Evolutionary conservation across 2,113 vertebrate species (phyloP).

Genomic region (Dipodomys stephensi): DNA sequence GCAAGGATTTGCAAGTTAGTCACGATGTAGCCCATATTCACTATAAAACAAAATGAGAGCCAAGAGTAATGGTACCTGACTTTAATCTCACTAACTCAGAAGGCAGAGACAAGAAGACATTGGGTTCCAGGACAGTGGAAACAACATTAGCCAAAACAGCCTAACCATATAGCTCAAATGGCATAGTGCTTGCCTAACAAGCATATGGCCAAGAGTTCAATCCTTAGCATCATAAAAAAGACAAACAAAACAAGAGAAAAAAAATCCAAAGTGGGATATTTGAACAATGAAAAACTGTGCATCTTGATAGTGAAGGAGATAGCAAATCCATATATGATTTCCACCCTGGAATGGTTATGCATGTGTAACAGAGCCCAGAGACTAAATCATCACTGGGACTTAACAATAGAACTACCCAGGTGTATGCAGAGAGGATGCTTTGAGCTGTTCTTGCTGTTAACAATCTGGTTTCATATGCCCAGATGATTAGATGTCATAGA

Average conservation of each 20-base stretch:
- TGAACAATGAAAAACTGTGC: neutral
- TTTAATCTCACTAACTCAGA: too few relatives aligned
- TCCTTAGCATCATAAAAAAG: too few relatives aligned
- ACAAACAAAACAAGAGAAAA: too few relatives aligned
- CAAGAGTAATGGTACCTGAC: too few relatives aligned
- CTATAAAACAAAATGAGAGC: neutral
- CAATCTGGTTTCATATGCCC: constrained; percentile 75
- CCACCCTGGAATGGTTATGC: constrained; percentile 25
- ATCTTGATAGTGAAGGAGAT: constrained; percentile 19
- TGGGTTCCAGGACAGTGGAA: too few relatives aligned
- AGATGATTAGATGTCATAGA: constrained; percentile 80
- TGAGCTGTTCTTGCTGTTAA: constrained; percentile 74
- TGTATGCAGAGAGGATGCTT: constrained; percentile 53
- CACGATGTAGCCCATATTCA: neutral
- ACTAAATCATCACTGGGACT: neutral
- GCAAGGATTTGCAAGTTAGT: constrained; percentile 13
- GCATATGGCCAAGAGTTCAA: too few relatives aligned
- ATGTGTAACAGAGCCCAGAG: neutral
- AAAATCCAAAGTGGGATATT: constrained; percentile 2
- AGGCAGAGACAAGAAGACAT: too few relatives aligned
- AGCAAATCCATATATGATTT: constrained; percentile 40
- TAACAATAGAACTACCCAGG: constrained; percentile 64
- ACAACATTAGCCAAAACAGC: too few relatives aligned
- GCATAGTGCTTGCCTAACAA: too few relatives aligned
- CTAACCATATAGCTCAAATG: too few relatives aligned